These are phyloP conservation scores for Dipus sagitta DNA, from an alignment of 2,797 vertebrate genomes.

Conservation along the genomic window DNA sequence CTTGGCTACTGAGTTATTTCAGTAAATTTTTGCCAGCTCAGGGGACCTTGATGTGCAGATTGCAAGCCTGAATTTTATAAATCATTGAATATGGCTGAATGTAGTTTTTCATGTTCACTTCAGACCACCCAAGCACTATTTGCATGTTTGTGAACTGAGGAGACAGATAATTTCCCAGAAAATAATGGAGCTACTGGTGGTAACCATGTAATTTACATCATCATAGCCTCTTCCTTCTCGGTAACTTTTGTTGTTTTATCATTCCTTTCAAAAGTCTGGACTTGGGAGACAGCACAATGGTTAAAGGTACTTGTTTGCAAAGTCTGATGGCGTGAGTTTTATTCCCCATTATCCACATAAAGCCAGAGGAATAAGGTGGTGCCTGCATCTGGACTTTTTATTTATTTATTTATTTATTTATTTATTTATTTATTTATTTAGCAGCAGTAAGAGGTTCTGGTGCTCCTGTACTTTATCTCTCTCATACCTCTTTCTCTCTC, in stretches of 20 bases:
- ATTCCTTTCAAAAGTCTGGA: background rate
- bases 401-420: too few relatives aligned
- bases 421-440: too few relatives aligned
- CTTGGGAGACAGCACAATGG: too few relatives aligned
- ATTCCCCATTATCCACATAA: too few relatives aligned
- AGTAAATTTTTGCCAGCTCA: slow-evolving; percentile 35
- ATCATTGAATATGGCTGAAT: background rate
- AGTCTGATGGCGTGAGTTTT: too few relatives aligned
- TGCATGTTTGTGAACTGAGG: background rate
- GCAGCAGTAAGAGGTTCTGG: too few relatives aligned
- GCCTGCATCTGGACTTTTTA: too few relatives aligned
- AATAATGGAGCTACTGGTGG: background rate
- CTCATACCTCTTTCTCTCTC: too few relatives aligned
- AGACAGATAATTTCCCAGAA: background rate
- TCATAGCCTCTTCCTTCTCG: background rate
- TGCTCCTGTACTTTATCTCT: too few relatives aligned
- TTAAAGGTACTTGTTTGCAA: too few relatives aligned
- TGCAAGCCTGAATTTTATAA: slow-evolving; percentile 58
- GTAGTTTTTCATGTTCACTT: slow-evolving; percentile 29
- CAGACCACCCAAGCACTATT: background rate
- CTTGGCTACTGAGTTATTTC: slow-evolving; percentile 67
- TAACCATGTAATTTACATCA: background rate
- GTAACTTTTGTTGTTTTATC: background rate
- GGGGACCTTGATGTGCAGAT: background rate
- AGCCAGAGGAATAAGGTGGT: too few relatives aligned